Evolutionary conservation across 1,140 invertebrate genomes (phyloP), one percentile per base, ranked within the genome.

Genomic region (Anadara kagoshimensis): DNA sequence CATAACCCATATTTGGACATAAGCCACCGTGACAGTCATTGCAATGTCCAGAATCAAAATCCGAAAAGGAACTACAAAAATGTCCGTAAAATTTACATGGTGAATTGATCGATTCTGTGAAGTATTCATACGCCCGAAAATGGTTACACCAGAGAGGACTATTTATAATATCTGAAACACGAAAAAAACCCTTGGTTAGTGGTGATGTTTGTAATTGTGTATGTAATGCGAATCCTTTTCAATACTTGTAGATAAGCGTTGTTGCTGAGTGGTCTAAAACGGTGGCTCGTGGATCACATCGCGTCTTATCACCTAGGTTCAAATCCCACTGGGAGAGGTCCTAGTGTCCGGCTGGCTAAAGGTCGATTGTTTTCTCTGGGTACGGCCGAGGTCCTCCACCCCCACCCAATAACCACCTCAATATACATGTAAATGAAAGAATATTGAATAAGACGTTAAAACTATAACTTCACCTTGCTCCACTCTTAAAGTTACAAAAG

Each of bases 1-100:
- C 96, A 89, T 96, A 93, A 53, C 96, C 96, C 94, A 97, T 95
- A 1, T 94, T 89, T 0, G 94, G 75, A 87, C 95, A 97, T n/a
- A n/a, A n/a, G 4, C 90, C 88, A 69, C 94, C 93, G 84, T 95
- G 96, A 16, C 93, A 93, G 11, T 67, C 58, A 82, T 94, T 94
- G 86, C 96, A 97, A 49, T 92, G 91, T 16, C 94, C 95, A 45
- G 90, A 91, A 61, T 91, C 87, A 85, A 94, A 97, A 83, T 92
- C 92, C 64, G 94, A 92, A 90, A 82, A 85, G 24, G 54, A 80
- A 10, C 54, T 26, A 43, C 83, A 84, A 47, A 94, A 92, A 36
- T 95, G 92, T 0, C 93, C 92, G 72, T 93, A 86, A 84, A 94
- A 96, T 0, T 93, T 91, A 83, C 95, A 96, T n/a, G 47, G 8